A percentile compares a stretch with the other conserved stretches of the same genome.
Conservation (phyloP, 2,113 vertebrate species). For the Terrapene triunguis region DNA sequence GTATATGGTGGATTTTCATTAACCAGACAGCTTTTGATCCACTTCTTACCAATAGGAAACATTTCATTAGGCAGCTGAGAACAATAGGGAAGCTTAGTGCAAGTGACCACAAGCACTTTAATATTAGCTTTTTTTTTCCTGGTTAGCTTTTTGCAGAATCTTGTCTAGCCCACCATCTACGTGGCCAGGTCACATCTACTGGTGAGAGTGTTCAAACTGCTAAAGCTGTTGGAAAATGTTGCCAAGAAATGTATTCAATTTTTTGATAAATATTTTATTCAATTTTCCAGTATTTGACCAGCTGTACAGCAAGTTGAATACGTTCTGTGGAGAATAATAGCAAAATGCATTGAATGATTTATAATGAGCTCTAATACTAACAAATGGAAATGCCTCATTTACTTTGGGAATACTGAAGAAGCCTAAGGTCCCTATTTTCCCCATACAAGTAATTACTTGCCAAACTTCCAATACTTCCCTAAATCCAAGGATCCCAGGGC, state of each 20-base stretch:
- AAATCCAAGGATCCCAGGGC: not conserved
- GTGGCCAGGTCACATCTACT: conserved; percentile 10
- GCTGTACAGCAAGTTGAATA: conserved; percentile 7
- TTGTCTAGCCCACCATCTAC: not conserved
- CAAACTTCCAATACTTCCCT: not conserved
- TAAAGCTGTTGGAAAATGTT: not conserved
- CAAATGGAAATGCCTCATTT: not conserved
- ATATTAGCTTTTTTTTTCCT: not conserved
- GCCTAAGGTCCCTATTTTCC: not conserved
- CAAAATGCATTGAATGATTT: not conserved
- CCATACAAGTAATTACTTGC: not conserved
- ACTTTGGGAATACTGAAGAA: not conserved
- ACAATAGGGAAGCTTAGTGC: conserved; percentile 1
- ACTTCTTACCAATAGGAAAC: not conserved
- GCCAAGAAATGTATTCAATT: not conserved
- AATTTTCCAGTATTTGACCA: not conserved
- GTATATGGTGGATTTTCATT: not conserved
- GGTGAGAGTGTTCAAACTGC: not conserved
- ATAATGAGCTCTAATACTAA: not conserved
- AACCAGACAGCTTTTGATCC: not conserved
- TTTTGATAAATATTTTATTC: conserved; percentile 32
- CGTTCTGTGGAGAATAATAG: not conserved
- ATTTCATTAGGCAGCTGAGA: not conserved
- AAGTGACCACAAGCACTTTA: conserved; percentile 7
- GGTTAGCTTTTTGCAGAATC: not conserved